A percentile compares a stretch with the other conserved stretches of the same genome.
Conservation (phyloP, 2,888 invertebrate species). For the Diloba caeruleocephala region DNA sequence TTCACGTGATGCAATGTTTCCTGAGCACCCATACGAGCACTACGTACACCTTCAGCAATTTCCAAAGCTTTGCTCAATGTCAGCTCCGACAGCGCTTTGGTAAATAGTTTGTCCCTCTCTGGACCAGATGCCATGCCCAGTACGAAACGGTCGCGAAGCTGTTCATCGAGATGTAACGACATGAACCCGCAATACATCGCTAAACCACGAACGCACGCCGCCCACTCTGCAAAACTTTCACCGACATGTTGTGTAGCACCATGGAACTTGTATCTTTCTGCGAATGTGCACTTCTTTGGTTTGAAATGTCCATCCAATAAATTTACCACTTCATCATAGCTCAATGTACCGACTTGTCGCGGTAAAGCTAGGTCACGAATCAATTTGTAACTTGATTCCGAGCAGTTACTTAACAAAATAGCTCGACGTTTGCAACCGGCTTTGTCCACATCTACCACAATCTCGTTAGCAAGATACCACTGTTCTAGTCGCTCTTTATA, state of each 20-base stretch:
- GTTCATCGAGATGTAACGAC: slow-evolving; percentile 6
- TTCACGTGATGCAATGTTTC: too few species aligned
- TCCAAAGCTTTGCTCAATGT: slow-evolving; percentile 1
- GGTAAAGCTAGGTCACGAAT: slow-evolving; percentile 9
- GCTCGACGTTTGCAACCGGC: too few species aligned
- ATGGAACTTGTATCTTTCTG: slow-evolving; percentile 2
- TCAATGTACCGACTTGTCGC: slow-evolving; percentile 4
- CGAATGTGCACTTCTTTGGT: slow-evolving; percentile 6
- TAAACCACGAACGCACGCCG: too few species aligned
- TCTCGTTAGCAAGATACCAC: slow-evolving; percentile 7
- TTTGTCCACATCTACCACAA: slow-evolving; percentile 1
- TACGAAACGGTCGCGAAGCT: slow-evolving; percentile 8
- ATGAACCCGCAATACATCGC: too few species aligned
- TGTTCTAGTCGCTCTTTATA: slow-evolving; percentile 5
- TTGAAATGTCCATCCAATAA: slow-evolving; percentile 12
- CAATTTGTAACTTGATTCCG: slow-evolving; percentile 5
- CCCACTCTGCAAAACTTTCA: slow-evolving; percentile 7
- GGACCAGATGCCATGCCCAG: slow-evolving; percentile 8
- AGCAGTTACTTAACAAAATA: slow-evolving; percentile 6
- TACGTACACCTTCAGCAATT: slow-evolving; percentile 6
- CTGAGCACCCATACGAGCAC: slow-evolving; percentile 7
- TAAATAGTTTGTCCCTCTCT: slow-evolving; percentile 9
- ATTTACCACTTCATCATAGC: slow-evolving; percentile 1
- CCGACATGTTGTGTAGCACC: slow-evolving; percentile 8
- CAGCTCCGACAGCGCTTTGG: slow-evolving; percentile 1